These are phyloP conservation scores for Pseudochirops cupreus DNA, from an alignment of 2,797 vertebrate species.

Conservation along the genomic window DNA sequence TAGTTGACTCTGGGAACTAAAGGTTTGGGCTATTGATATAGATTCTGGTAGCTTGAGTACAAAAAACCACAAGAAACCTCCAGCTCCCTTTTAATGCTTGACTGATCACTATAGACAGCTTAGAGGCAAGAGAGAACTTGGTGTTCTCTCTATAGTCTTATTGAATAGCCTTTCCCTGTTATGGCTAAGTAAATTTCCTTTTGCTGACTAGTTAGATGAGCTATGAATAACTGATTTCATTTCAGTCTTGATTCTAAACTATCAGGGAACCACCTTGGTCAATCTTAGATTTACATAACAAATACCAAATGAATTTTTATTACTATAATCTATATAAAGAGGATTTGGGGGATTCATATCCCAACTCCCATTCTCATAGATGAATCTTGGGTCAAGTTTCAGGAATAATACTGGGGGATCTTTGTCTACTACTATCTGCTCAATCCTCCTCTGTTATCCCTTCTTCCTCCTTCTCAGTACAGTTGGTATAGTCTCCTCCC, in stretches of 20 bases:
- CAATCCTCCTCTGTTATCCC: background rate
- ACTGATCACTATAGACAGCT: background rate
- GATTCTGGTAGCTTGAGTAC: too few relatives aligned
- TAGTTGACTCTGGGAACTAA: too few relatives aligned
- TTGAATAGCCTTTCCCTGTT: background rate
- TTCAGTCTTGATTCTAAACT: too few relatives aligned
- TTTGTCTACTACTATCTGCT: background rate
- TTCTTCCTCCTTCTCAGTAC: background rate
- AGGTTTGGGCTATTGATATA: too few relatives aligned
- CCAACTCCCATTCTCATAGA: background rate
- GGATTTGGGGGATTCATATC: background rate
- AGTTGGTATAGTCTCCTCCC: background rate
- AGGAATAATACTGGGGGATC: background rate
- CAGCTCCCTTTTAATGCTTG: background rate
- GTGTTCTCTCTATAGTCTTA: background rate
- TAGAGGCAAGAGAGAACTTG: background rate
- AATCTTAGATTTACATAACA: too few relatives aligned
- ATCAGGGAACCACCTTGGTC: too few relatives aligned
- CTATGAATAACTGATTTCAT: too few relatives aligned
- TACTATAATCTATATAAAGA: background rate
- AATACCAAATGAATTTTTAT: background rate
- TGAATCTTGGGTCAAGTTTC: background rate
- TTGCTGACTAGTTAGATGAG: too few relatives aligned
- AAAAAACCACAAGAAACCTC: too few relatives aligned
- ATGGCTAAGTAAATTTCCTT: background rate